Percentiles rank a stretch among this genome's conserved stretches.
Evolutionary conservation across 2,888 invertebrate species (phyloP).

Genomic region (Dicycla oo): DNA sequence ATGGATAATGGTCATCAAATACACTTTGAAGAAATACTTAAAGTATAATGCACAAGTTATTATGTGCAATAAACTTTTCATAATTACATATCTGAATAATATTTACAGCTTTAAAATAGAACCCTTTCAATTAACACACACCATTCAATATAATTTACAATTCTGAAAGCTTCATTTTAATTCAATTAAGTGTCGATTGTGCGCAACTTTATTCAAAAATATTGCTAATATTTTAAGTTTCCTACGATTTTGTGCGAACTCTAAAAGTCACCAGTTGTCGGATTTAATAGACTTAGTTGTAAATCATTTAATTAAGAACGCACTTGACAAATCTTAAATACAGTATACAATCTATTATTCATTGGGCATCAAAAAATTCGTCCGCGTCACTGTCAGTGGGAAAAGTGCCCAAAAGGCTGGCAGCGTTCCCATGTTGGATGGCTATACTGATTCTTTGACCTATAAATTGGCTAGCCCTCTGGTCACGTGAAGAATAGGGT

Average conservation of each 20-base stretch:
- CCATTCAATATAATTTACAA: slow-evolving; percentile 39
- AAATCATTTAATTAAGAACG: too few species aligned
- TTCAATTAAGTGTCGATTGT: slow-evolving; percentile 52
- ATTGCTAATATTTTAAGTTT: slow-evolving; percentile 53
- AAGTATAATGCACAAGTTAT: slow-evolving; percentile 48
- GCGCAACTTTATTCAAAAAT: slow-evolving; percentile 51
- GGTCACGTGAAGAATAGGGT: too few species aligned
- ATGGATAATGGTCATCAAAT: slow-evolving; percentile 54
- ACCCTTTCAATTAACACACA: slow-evolving; percentile 18
- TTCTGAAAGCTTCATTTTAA: slow-evolving; percentile 47
- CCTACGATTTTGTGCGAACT: slow-evolving; percentile 33
- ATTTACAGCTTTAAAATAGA: slow-evolving; percentile 16
- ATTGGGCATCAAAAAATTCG: too few species aligned
- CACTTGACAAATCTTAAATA: too few species aligned
- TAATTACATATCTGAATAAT: not conserved
- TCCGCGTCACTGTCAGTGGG: too few species aligned
- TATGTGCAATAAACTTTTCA: slow-evolving; percentile 13
- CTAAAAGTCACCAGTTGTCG: slow-evolving; percentile 35
- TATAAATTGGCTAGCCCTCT: too few species aligned
- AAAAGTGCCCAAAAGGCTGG: too few species aligned
- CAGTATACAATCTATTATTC: too few species aligned
- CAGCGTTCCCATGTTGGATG: too few species aligned
- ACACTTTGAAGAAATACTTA: slow-evolving; percentile 29
- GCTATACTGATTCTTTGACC: too few species aligned
- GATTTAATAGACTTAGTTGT: slow-evolving; percentile 19